Conservation (phyloP, 1,140 invertebrate species). For the Leptinotarsa undecemlineata region DNA sequence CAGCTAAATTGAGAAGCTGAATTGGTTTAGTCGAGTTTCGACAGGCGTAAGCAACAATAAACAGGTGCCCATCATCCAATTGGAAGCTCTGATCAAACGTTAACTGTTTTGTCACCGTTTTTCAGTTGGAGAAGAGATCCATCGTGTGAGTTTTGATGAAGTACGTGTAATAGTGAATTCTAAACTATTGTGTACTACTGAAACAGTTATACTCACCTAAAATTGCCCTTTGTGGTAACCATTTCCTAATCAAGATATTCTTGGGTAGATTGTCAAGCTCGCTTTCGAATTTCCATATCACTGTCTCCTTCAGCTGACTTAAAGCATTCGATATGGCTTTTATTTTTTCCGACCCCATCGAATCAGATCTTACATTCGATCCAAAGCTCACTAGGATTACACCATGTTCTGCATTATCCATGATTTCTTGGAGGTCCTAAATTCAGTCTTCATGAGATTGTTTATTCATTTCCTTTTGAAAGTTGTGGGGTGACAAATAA, state of each 20-base stretch:
- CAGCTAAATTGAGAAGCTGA: no score
- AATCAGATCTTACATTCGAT: constrained; percentile 38
- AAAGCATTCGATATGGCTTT: constrained; percentile 33
- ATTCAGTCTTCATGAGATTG: neutral
- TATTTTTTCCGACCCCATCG: constrained; percentile 29
- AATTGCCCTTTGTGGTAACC: constrained; percentile 39
- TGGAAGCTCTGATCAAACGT: no score
- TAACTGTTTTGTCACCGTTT: no score
- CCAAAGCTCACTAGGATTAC: constrained; percentile 43
- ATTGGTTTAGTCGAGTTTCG: no score
- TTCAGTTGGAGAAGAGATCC: no score
- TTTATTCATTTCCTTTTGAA: no score
- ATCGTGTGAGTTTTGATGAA: no score
- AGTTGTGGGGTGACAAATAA: no score
- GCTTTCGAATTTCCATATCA: constrained; percentile 42
- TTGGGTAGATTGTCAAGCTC: constrained; percentile 32
- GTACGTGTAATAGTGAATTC: no score
- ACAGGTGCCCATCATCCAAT: no score
- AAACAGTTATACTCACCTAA: constrained; percentile 16
- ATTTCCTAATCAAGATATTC: constrained; percentile 31
- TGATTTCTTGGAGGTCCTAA: constrained; percentile 39
- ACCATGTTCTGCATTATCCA: constrained; percentile 42
- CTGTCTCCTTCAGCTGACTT: constrained; percentile 31
- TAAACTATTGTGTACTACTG: no score
- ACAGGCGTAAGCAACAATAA: no score